These are phyloP conservation scores for Lycaon pictus DNA, from an alignment of 2,113 vertebrate genomes.

Conservation along the genomic window DNA sequence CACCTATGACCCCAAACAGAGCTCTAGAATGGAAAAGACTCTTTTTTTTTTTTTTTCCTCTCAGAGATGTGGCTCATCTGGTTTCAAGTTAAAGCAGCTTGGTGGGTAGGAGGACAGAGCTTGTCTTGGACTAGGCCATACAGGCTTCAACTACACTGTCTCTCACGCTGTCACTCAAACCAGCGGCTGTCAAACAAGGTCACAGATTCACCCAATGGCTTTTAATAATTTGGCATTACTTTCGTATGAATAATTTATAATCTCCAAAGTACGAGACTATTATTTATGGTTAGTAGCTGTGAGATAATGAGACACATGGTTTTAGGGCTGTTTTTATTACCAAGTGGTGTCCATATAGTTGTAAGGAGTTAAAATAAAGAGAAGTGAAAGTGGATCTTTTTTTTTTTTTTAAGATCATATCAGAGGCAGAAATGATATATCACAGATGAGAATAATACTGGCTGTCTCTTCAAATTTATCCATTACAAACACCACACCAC, in stretches of 20 bases:
- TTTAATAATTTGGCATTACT: slow-evolving; percentile 81
- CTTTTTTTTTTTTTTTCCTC: not conserved
- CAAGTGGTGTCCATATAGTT: slow-evolving; percentile 31
- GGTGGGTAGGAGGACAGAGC: not conserved
- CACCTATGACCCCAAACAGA: not conserved
- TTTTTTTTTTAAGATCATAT: slow-evolving; percentile 71
- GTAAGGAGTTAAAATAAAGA: slow-evolving; percentile 73
- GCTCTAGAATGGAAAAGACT: not conserved
- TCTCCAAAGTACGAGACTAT: slow-evolving; percentile 62
- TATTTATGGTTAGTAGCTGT: slow-evolving; percentile 74
- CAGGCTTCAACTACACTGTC: not conserved
- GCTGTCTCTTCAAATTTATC: slow-evolving; percentile 82
- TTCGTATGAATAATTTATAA: slow-evolving; percentile 79
- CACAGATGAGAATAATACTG: slow-evolving; percentile 80
- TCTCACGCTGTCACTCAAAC: slow-evolving; percentile 67
- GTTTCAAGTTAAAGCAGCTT: not conserved
- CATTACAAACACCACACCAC: slow-evolving; percentile 70
- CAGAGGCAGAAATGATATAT: slow-evolving; percentile 79
- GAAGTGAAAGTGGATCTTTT: slow-evolving; percentile 62
- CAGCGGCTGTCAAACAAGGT: slow-evolving; percentile 60
- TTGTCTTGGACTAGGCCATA: not conserved
- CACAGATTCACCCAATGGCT: slow-evolving; percentile 60
- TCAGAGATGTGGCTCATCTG: not conserved
- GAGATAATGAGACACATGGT: slow-evolving; percentile 64
- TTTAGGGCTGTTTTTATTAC: slow-evolving; percentile 71